Base-by-base conservation (phyloP, 2,797 vertebrate species). In the Sebastes steindachneri region DNA sequence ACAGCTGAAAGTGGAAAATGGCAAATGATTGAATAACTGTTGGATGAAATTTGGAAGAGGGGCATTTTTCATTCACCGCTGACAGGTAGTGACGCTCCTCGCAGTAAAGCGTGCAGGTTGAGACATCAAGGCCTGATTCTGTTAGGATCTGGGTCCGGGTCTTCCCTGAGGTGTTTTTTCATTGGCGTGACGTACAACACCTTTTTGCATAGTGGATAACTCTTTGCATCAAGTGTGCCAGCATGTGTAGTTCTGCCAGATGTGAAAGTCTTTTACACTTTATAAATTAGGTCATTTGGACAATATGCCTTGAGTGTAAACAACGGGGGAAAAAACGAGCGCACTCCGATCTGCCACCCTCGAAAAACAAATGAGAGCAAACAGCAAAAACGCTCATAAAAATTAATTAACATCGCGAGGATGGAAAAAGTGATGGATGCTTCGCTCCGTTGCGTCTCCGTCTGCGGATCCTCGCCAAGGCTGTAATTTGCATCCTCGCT, bases 391-490 rank as follows among this genome's bases (percentile, higher is more conserved):
- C 10, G 10, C 80, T 88, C 70, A 57, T 93, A 92, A 94, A 95
- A 92, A 93, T 88, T 51, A 85, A 94, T 94, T 68, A 87, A 90
- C 84, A 91, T 90, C 83, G 70, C 59, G 48, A 86, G 82, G 59
- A 65, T 77, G 92, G 90, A 94, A 95, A 95, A 94, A 88, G 80
- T 91, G 90, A 92, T 85, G 83, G 86, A 79, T 75, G 77, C 70
- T 75, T 73, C 28, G 65, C 79, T 83, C 86, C 62, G 21, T 85
- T 88, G 88, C 79, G 11, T 81, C 88, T 69, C 35, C 29, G 72
- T 69, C 73, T 64, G 62, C n/a, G 21, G 65, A 86, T 76, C 77
- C 21, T 64, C 10, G 87, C 89, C 93, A 94, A 54, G 58, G 55
- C 76, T 83, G 6, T 93, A 87, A 91, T 90, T 87, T 88, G 86